Base-by-base conservation (phyloP, 2,888 invertebrate genomes). In the Rotaria sp. region DNA sequence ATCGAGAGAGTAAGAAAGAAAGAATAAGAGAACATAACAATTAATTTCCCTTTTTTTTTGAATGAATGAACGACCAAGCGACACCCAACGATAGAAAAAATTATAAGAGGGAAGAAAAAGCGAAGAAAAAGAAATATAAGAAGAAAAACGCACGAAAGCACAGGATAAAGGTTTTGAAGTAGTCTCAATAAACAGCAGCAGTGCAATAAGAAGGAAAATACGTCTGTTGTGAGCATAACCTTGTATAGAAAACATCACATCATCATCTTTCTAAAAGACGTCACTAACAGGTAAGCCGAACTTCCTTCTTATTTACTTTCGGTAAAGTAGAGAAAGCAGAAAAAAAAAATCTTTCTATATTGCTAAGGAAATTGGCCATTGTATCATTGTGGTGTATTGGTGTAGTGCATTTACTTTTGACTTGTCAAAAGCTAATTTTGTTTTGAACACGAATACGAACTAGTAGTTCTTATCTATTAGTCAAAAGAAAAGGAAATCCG, bases 21-120 rank as follows among this genome's bases (percentile, higher is more conserved):
- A 55, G 26, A 55, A 55, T 35, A n/a, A 67, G 35, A 67, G 67
- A 35, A 67, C 67, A 67, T 38, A 67, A 38, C 67, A 67, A 67
- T 35, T 67, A 67, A 67, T 67, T 67, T 67, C 67, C 67, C 67
- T 35, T 67, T 67, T 67, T 67, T 50, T 50, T 35, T 67, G 67
- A 67, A 67, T 67, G 67, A 67, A 35, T 67, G 67, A 67, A 67
- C 67, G 67, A 38, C 67, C 35, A 35, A 67, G 67, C 35, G 15
- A 21, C 35, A 67, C 35, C 35, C 18, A 67, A 67, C 67, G 67
- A 67, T 67, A 67, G 21, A 67, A 5, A n/a, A 67, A 35, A 30
- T 35, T 15, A 2, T 67, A 38, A 35, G 0, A 67, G 67, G 30
- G 15, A 35, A 35, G 30, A 67, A 15, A 67, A 30, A 67, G 67